These are phyloP conservation scores for Xiphydria camelus DNA, from an alignment of 2,888 invertebrate species.

Conservation along the genomic window DNA sequence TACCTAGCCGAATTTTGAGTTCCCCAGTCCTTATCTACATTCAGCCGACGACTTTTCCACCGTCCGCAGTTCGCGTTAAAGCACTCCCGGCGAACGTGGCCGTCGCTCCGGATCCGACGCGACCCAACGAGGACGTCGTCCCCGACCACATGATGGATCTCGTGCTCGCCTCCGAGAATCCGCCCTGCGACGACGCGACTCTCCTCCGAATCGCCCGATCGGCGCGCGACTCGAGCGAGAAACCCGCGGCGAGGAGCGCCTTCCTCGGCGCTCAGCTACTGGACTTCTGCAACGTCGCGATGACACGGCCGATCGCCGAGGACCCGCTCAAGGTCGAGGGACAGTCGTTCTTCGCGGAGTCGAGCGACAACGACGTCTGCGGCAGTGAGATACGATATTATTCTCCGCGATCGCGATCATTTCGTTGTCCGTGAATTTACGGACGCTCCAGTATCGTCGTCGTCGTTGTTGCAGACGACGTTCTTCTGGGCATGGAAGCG, in stretches of 20 bases:
- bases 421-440: too few relatives aligned
- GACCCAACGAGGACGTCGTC: constrained; percentile 5
- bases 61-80: too few relatives aligned
- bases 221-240: constrained; percentile 43
- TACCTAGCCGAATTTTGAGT: too few relatives aligned
- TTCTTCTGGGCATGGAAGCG: constrained; percentile 53
- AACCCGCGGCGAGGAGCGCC: constrained; percentile 24
- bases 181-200: constrained; percentile 42
- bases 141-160: constrained; percentile 50
- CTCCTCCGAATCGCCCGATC: constrained; percentile 45
- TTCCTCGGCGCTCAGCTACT: constrained; percentile 17
- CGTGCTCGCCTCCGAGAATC: constrained; percentile 49
- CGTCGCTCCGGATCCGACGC: too few relatives aligned
- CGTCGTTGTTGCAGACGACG: constrained; percentile 44
- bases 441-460: too few relatives aligned
- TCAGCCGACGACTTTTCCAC: too few relatives aligned
- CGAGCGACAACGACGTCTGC: constrained; percentile 50
- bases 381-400: constrained; percentile 45
- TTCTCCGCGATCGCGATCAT: too few relatives aligned
- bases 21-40: too few relatives aligned
- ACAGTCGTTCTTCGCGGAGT: constrained; percentile 47
- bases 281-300: constrained; percentile 31
- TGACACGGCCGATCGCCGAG: constrained; percentile 15
- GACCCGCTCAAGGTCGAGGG: constrained; percentile 31
- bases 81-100: too few relatives aligned